Base-by-base conservation (phyloP, 2,797 vertebrate genomes). In the Naso thynnoides region DNA sequence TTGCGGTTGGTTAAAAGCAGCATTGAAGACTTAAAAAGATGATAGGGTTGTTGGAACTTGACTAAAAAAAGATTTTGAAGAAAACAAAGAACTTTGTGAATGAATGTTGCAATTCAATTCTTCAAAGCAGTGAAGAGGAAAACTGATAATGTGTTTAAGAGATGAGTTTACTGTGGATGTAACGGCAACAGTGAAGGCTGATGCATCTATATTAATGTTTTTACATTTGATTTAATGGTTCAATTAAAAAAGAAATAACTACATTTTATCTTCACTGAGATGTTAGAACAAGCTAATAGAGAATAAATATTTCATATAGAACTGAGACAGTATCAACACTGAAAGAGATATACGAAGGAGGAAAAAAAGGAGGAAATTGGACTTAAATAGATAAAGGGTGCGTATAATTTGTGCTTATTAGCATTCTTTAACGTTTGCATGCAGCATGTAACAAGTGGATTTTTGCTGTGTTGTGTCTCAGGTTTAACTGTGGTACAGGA, bases 401-500 rank as follows among this genome's bases (percentile, higher is more conserved):
- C 5, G 6, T 16, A 39, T 14, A 0, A 31, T 26, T 54, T 27
- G 13, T 53, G 39, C 36, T 64, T 65, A 14, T 7, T 50, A 15
- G 0, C 6, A 31, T 49, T 18, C 8, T 19, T 33, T 23, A 49
- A 50, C 45, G 15, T 56, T 14, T 36, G 36, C 36, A 38, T 9
- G 16, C 42, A 45, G 15, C 26, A 16, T 44, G 1, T 52, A 18
- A 53, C 9, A 39, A 3, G 4, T 48, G 14, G 19, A 38, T 14
- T 10, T 21, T 23, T 65, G 5, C 13, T 69, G 14, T 63, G 33
- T 41, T 54, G 13, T 55, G 47, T 71, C 21, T 13, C 83, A 99
- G 98, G 89, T 99, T 98, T 91, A 97, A 99, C 78, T 99, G 98
- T 73, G 98, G 98, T 8, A 98, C 97, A 0, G 98, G 98, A 33